Percentiles rank a stretch among this genome's conserved stretches.
These are phyloP conservation scores for Semaprochilodus insignis DNA, from an alignment of 2,797 vertebrate species.

Conservation along the genomic window DNA sequence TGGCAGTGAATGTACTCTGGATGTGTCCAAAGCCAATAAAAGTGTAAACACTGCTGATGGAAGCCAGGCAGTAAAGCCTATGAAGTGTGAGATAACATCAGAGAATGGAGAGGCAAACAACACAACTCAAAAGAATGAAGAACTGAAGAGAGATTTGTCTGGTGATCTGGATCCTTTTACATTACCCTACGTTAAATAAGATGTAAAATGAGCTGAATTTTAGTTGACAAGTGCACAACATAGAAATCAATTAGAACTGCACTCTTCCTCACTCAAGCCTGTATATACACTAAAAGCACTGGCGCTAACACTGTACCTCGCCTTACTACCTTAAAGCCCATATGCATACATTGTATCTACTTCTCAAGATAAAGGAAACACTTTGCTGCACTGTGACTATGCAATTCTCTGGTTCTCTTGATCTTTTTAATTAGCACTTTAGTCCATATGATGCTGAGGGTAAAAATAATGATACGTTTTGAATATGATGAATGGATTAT, in stretches of 20 bases:
- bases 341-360: not conserved
- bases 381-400: conserved; percentile 30
- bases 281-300: not conserved
- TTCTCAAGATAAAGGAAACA: not conserved
- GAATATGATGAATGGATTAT: not conserved
- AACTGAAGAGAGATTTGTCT: not conserved
- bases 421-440: conserved; percentile 29
- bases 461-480: not conserved
- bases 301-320: not conserved
- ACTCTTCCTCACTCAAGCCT: not conserved
- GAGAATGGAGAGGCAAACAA: conserved; percentile 2
- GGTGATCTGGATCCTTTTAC: conserved; percentile 21
- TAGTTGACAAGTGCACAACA: not conserved
- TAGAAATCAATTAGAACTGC: not conserved
- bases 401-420: conserved; percentile 17
- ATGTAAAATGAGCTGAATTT: conserved; percentile 12
- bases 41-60: not conserved
- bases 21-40: not conserved
- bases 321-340: not conserved
- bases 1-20: too few species aligned
- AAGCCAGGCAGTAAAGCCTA: not conserved
- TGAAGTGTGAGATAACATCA: not conserved
- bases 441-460: conserved; percentile 21
- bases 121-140: not conserved
- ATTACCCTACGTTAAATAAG: conserved; percentile 16